phyloP scores from a whole-genome alignment of 2,888 invertebrate genomes.

The Drosophila macrospina region DNA sequence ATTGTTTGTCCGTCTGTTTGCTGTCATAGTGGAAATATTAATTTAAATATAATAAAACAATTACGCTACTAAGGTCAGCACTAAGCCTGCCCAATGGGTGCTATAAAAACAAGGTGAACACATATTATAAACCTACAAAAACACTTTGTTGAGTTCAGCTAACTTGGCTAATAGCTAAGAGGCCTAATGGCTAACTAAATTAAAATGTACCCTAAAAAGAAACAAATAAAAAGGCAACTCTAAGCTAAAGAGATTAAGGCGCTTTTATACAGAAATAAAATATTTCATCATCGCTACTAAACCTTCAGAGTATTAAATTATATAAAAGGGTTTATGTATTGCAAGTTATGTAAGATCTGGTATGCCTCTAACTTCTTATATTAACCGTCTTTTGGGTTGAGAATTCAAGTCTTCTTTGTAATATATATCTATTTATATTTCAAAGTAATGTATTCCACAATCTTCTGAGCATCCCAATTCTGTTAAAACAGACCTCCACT shows the following conservation, averaged over 20 bases:
- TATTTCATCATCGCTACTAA: background rate
- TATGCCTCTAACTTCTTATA: no score
- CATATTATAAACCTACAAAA: slow-evolving; percentile 13
- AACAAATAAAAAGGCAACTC: background rate
- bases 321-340: background rate
- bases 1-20: background rate
- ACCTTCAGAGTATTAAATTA: background rate
- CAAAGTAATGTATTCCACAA: background rate
- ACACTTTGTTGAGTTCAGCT: background rate
- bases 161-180: background rate
- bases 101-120: slow-evolving; percentile 35
- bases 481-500: background rate
- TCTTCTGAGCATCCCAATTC: background rate
- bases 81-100: slow-evolving; percentile 17
- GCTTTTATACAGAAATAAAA: no score
- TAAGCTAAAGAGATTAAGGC: no score
- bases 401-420: no score
- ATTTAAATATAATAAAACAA: slow-evolving; percentile 27
- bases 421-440: no score
- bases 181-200: slow-evolving; percentile 10
- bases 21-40: slow-evolving; percentile 16
- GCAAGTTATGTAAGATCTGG: background rate
- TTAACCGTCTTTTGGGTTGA: no score
- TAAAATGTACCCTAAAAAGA: background rate
- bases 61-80: slow-evolving; percentile 39